Percentiles rank a stretch among this genome's conserved stretches.
phyloP scores from a whole-genome alignment of 2,113 vertebrate species.

The Recurvirostra avosetta region DNA sequence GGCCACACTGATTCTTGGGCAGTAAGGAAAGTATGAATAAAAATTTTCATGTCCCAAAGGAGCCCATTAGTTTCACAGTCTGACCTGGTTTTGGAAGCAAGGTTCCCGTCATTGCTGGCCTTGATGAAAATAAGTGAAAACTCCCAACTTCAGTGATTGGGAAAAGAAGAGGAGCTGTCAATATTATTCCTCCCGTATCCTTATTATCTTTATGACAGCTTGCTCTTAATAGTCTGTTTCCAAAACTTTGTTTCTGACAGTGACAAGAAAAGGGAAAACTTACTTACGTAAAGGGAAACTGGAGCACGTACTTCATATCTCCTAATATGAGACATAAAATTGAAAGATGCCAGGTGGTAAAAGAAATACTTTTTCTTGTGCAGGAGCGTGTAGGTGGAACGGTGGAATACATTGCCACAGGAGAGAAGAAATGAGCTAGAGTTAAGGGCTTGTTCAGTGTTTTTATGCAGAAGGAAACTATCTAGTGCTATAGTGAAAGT shows the following conservation, averaged over 20 bases:
- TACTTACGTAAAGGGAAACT: not conserved
- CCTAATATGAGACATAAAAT: not conserved
- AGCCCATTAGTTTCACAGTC: constrained; percentile 46
- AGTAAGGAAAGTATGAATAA: not conserved
- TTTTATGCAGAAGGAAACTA: not conserved
- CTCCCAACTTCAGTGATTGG: not conserved
- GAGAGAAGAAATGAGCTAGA: not conserved
- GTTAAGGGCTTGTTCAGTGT: not conserved
- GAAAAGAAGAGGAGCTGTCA: constrained; percentile 33
- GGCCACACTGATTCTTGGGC: not conserved
- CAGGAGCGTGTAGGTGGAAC: not conserved
- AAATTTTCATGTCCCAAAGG: constrained; percentile 15
- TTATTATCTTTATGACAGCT: not conserved
- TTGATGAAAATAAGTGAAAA: constrained; percentile 46
- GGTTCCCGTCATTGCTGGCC: not conserved
- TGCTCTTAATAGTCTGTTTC: constrained; percentile 18
- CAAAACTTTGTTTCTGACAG: constrained; percentile 8
- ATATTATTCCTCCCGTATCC: not conserved
- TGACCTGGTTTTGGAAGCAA: constrained; percentile 44
- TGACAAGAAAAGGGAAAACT: not conserved
- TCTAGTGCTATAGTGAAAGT: not conserved
- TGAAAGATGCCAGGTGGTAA: not conserved
- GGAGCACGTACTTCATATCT: not conserved
- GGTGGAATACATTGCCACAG: not conserved
- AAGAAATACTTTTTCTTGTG: not conserved